Percentiles rank a stretch among this genome's conserved stretches.
These are phyloP conservation scores for Philypnodon macrostomus DNA, from an alignment of 2,797 vertebrate genomes.

Conservation along the genomic window DNA sequence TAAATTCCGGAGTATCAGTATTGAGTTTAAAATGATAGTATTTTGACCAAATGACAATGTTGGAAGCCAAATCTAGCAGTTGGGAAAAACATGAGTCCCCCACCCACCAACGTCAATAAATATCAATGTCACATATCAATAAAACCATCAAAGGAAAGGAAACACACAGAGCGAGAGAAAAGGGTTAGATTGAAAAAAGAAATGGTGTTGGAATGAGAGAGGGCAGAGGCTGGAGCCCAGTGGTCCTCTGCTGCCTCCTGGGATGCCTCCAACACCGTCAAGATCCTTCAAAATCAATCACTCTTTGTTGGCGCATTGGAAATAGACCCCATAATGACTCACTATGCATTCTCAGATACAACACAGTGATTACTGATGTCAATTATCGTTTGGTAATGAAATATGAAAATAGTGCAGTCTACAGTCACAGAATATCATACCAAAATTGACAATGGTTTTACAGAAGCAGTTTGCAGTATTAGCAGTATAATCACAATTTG, in stretches of 20 bases:
- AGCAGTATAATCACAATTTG: too few species aligned
- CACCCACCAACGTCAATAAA: conserved; percentile 64
- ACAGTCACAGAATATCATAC: conserved; percentile 1
- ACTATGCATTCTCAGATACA: conserved; percentile 17
- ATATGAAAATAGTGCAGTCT: not conserved
- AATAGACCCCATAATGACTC: conserved; percentile 31
- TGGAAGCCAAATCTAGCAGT: too few species aligned
- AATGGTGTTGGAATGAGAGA: conserved; percentile 38
- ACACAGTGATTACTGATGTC: conserved; percentile 23
- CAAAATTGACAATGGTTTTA: too few species aligned
- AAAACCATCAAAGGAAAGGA: conserved; percentile 57
- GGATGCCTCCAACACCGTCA: conserved; percentile 66
- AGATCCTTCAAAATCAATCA: conserved; percentile 76
- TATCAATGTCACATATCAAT: conserved; percentile 76
- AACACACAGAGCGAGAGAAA: conserved; percentile 38
- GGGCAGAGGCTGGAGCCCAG: conserved; percentile 53
- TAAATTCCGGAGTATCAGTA: too few species aligned
- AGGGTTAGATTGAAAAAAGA: conserved; percentile 49
- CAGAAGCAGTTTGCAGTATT: too few species aligned
- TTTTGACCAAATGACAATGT: too few species aligned
- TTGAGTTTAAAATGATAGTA: too few species aligned
- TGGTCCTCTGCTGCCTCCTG: conserved; percentile 66
- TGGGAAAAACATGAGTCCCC: too few species aligned
- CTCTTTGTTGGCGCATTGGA: conserved; percentile 52
- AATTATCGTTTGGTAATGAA: conserved; percentile 6